Conservation (phyloP, 2,797 vertebrate species). For the Falco biarmicus region DNA sequence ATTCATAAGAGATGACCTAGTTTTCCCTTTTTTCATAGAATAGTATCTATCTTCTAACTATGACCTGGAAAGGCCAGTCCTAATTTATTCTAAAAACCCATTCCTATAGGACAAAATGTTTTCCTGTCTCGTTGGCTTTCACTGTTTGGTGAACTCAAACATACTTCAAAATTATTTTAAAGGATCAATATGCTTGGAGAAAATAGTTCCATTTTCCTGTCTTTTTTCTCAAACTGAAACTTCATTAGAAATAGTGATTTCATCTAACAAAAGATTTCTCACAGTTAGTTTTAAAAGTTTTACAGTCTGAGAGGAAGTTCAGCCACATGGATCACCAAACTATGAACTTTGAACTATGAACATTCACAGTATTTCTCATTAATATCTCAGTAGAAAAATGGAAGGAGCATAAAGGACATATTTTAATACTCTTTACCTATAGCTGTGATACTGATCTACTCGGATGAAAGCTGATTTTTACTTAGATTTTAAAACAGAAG, state of each 20-base stretch:
- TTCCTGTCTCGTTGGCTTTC: not conserved
- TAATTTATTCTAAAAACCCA: not conserved
- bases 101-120: not conserved
- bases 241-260: not conserved
- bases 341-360: not conserved
- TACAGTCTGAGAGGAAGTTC: not conserved
- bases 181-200: not conserved
- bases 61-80: not conserved
- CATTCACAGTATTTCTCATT: not conserved
- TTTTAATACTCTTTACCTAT: not conserved
- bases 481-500: not conserved
- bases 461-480: not conserved
- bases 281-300: not conserved
- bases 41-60: not conserved
- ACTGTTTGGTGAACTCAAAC: not conserved
- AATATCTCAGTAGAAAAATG: not conserved
- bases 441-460: not conserved
- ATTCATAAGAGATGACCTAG: not conserved
- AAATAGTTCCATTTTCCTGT: not conserved
- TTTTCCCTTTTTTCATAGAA: not conserved
- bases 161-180: conserved; percentile 25
- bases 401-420: not conserved
- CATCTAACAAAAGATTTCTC: not conserved
- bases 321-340: not conserved
- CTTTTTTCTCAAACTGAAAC: not conserved